Percentiles rank a stretch among this genome's conserved stretches.
phyloP scores from a whole-genome alignment of 1,140 invertebrate genomes.

The Diprion similis region DNA sequence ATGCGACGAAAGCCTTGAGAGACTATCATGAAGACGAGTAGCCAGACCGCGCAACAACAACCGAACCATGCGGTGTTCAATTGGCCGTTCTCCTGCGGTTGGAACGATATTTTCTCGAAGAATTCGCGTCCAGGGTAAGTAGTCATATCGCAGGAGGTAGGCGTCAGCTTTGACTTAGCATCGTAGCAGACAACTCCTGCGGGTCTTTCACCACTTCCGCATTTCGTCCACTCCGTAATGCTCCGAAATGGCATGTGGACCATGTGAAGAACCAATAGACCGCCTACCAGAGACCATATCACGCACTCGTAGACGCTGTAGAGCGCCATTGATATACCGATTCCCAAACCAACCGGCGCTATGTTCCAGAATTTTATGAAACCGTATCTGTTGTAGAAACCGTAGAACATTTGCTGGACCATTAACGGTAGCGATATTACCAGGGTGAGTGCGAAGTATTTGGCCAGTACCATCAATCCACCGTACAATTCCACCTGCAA shows the following conservation, averaged over 20 bases:
- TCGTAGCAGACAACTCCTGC: neutral
- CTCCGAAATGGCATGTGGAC: neutral
- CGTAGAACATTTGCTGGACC: neutral
- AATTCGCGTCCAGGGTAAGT: neutral
- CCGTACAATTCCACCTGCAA: neutral
- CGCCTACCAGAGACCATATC: neutral
- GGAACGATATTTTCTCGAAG: neutral
- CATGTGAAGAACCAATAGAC: neutral
- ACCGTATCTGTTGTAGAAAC: neutral
- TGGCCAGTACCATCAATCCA: neutral
- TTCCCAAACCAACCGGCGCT: neutral
- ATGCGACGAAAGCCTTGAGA: neutral
- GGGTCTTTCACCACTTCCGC: neutral
- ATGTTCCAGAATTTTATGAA: slow-evolving; percentile 1
- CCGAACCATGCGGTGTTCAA: neutral
- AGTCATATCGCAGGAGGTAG: neutral
- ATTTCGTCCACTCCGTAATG: neutral
- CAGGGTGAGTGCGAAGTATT: neutral
- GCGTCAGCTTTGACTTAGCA: neutral
- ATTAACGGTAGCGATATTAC: neutral
- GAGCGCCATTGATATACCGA: neutral
- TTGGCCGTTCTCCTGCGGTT: neutral
- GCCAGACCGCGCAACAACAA: neutral
- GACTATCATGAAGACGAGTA: neutral
- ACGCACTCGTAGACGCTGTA: slow-evolving; percentile 1